These are phyloP conservation scores for Eunapius fragilis DNA, from an alignment of 37 sponge, comb jelly and placozoan genomes.

Conservation along the genomic window DNA sequence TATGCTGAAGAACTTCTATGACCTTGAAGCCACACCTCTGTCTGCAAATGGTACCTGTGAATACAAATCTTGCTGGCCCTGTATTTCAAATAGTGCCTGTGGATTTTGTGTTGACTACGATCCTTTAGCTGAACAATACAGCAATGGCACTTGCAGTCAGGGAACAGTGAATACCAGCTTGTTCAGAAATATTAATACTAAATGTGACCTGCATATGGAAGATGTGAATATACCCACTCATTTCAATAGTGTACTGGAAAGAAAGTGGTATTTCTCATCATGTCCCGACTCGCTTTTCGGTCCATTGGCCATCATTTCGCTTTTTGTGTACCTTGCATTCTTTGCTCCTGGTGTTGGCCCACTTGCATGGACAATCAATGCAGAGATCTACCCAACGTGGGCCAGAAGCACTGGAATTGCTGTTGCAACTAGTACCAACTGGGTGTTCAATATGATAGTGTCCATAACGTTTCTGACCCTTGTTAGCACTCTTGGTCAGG, in stretches of 20 bases:
- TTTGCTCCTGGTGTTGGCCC: conserved; percentile 97
- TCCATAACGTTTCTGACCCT: conserved; percentile 88
- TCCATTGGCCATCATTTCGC: conserved; percentile 62
- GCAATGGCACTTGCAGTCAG: conserved; percentile 60
- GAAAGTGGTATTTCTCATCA: conserved; percentile 42
- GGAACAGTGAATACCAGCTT: background rate
- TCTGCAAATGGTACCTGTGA: conserved; percentile 11
- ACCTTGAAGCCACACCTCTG: conserved; percentile 17
- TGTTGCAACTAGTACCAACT: conserved; percentile 82
- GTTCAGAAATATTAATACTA: background rate
- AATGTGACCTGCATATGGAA: background rate
- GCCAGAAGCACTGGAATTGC: conserved; percentile 79
- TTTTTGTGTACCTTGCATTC: conserved; percentile 87
- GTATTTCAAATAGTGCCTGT: conserved; percentile 79
- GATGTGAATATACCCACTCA: background rate
- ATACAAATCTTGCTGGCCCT: conserved; percentile 58
- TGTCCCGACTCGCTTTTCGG: conserved; percentile 63
- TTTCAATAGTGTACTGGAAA: background rate
- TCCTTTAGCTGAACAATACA: background rate
- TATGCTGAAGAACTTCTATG: conserved; percentile 22
- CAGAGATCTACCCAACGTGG: conserved; percentile 98
- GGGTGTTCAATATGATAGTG: conserved; percentile 84
- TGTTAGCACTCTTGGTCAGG: conserved; percentile 59
- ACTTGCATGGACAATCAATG: conserved; percentile 93
- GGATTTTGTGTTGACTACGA: conserved; percentile 74